phyloP scores from a whole-genome alignment of 2,888 invertebrate genomes.

The Micoletzkya japonica region DNA sequence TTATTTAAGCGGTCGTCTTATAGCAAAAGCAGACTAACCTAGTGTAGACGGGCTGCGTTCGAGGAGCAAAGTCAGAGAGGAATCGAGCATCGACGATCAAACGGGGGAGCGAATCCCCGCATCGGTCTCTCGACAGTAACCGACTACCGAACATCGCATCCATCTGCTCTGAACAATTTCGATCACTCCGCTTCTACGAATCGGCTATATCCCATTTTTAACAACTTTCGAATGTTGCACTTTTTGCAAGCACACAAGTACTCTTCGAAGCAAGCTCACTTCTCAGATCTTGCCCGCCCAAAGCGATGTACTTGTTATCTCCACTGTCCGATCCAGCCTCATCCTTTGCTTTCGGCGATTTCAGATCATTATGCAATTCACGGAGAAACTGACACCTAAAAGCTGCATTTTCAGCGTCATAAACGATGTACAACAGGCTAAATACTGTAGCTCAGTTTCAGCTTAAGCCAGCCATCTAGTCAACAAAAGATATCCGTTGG shows the following conservation, averaged over 20 bases:
- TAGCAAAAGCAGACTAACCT: constrained; percentile 27
- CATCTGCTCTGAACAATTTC: not conserved
- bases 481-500: no score
- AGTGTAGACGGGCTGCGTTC: constrained; percentile 34
- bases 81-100: constrained; percentile 48
- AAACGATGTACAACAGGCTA: no score
- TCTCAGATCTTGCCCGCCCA: constrained; percentile 11
- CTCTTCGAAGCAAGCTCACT: not conserved
- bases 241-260: not conserved
- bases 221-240: not conserved
- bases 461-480: no score
- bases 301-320: not conserved
- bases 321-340: no score
- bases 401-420: no score
- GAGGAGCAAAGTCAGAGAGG: constrained; percentile 36
- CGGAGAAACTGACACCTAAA: constrained; percentile 3
- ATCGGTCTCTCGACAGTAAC: not conserved
- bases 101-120: constrained; percentile 29
- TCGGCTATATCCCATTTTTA: not conserved
- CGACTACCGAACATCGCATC: constrained; percentile 16
- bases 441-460: no score
- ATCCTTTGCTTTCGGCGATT: not conserved
- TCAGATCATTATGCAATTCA: not conserved
- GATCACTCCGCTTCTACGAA: not conserved
- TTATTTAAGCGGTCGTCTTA: not conserved